A percentile compares a stretch with the other conserved stretches of the same genome.
These are phyloP conservation scores for Hippopotamyrus pictus DNA, from an alignment of 2,797 vertebrate species.

Conservation along the genomic window DNA sequence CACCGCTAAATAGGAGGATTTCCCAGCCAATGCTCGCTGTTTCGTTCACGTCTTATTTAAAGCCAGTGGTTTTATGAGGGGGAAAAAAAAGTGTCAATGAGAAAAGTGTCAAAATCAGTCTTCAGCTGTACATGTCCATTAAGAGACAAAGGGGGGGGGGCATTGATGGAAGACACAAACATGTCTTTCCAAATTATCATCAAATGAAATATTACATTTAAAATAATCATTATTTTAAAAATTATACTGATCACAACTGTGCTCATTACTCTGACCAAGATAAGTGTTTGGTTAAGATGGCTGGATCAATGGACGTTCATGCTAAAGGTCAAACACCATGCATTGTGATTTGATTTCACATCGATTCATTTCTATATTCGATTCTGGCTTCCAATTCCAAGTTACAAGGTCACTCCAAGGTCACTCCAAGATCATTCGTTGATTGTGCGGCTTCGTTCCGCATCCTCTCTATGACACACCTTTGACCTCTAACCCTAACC, in stretches of 20 bases:
- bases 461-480: background rate
- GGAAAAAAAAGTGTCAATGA: too few species aligned
- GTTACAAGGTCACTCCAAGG: background rate
- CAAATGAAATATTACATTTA: background rate
- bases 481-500: background rate
- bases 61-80: background rate
- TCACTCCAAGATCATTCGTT: background rate
- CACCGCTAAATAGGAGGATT: background rate
- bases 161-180: background rate
- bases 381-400: background rate
- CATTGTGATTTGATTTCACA: constrained; percentile 32
- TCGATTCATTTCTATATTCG: constrained; percentile 29
- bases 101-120: background rate
- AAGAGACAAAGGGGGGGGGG: background rate
- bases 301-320: background rate
- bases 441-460: background rate
- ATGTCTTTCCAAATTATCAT: background rate
- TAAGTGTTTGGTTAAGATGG: background rate
- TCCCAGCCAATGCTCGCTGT: background rate
- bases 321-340: background rate
- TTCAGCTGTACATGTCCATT: background rate
- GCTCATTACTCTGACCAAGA: background rate
- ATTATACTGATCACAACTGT: background rate
- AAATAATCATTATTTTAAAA: background rate
- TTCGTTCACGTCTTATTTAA: background rate